Base-by-base conservation (phyloP, 2,797 vertebrate species). In the Hybognathus amarus region DNA sequence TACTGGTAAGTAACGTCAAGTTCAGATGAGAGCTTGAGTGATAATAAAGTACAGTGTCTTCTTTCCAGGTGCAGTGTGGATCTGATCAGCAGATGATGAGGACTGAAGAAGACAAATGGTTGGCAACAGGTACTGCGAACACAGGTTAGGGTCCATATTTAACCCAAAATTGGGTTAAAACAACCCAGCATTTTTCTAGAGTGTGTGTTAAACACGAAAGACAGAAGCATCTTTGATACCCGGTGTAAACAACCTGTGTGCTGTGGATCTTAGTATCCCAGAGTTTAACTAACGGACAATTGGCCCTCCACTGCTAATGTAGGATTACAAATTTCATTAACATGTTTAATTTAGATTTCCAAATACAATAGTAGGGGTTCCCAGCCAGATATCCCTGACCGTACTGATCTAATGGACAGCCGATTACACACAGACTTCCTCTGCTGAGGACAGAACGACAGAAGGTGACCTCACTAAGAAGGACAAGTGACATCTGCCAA, bases 391-490 rank as follows among this genome's bases (percentile, higher is more conserved):
- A 30, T 30, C 3, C 30, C 30, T 30, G 30, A 30, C 30, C 30
- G 3, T 33, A 3, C 30, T 76, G n/a, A 40, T 76, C 22, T 76
- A 4, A 75, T 2, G 15, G n/a, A 77, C 36, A 27, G 74, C 9
- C n/a, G 22, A 75, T 56, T 52, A 52, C 33, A 52, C 30, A 17
- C 52, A 9, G 73, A 38, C 73, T 75, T 75, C 33, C 33, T 75
- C 50, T 56, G 30, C 56, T n/a, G 22, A 59, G 7, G 73, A 40
- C 50, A 24, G 33, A 75, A 38, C 12, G 20, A n/a, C 33, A 56
- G 52, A 76, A 40, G 52, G 33, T 76, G 52, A 59, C 36, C 73
- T 59, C 52, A 59, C 22, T 76, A 76, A 61, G 22, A 42, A 76
- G 36, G 54, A 27, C 74, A 24, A 42, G 33, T 59, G 71, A 36